Percentiles rank a stretch among this genome's conserved stretches.
Evolutionary conservation across 2,888 invertebrate genomes (phyloP).

Genomic region (Rambutsinella grinnellia): DNA sequence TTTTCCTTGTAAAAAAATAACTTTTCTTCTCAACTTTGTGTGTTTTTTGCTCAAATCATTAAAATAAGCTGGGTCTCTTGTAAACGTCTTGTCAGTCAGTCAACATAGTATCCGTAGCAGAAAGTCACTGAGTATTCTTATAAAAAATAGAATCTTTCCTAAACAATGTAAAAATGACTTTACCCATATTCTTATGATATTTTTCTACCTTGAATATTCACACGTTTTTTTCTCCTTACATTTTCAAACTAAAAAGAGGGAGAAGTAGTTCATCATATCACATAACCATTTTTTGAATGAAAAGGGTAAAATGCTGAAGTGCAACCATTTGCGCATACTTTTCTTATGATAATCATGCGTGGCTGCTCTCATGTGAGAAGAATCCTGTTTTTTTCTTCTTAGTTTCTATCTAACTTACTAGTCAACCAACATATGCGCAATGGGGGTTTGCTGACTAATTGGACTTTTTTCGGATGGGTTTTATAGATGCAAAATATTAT

Average conservation of each 20-base stretch:
- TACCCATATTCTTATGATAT: too few relatives aligned
- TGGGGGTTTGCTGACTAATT: constrained; percentile 51
- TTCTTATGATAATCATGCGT: constrained; percentile 23
- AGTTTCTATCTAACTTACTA: too few relatives aligned
- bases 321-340: constrained; percentile 14
- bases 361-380: constrained; percentile 6
- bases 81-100: background rate
- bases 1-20: too few relatives aligned
- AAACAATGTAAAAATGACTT: too few relatives aligned
- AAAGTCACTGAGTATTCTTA: too few relatives aligned
- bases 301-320: background rate
- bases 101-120: background rate
- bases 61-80: constrained; percentile 36
- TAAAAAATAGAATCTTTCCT: too few relatives aligned
- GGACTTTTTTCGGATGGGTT: constrained; percentile 36
- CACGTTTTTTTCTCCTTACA: constrained; percentile 24
- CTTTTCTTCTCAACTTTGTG: background rate
- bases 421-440: constrained; percentile 45
- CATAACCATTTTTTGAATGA: constrained; percentile 28
- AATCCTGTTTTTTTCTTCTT: constrained; percentile 29
- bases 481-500: background rate
- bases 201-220: constrained; percentile 19
- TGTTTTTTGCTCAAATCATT: constrained; percentile 34
- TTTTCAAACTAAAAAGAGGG: background rate
- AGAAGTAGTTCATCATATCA: constrained; percentile 12